Evolutionary conservation across 1,140 invertebrate genomes (phyloP), one percentile per base, ranked within the genome.

Genomic region (Maconellicoccus hirsutus): DNA sequence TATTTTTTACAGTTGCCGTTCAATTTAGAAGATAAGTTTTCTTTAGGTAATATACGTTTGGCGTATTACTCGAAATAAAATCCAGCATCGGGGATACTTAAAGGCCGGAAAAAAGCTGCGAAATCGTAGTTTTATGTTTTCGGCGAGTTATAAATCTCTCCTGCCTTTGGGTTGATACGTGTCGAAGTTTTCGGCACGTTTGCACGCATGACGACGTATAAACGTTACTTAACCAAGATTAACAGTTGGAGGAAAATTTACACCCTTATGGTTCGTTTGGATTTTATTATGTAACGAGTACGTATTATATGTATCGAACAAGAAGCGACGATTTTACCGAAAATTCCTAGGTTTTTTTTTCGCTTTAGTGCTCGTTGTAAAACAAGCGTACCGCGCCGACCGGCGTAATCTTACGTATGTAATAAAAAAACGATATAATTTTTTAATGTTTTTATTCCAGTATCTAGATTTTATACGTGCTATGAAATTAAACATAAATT

Each of bases 21-120:
- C 61, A 66, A 66, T 66, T 66, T 66, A 66, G 61, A 66, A 66
- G 61, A 66, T 66, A 66, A 25, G 61, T 66, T 59, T 59, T 22
- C 6, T n/a, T 59, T 59, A 26, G 61, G 61, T 25, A 66, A 66
- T 66, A 66, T 8, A 26, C 21, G 61, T 66, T 26, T 12, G 2
- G 3, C 52, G 52, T 59, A 59, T 59, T 26, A 66, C 42, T 3
- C n/a, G 59, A 26, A 25, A 26, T 66, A 66, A 66, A 66, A 66
- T 4, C 25, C 19, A 26, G 25, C 22, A 16, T 66, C 25, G 61
- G 61, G 10, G 61, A 22, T 23, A 66, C 19, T 66, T 66, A 66
- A 66, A 66, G 61, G 19, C 10, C 61, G 61, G 25, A 59, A 66
- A 66, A 66, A 66, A 66, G 61, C 61, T 4, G 4, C 3, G 22